phyloP scores from a whole-genome alignment of 2,888 invertebrate genomes.

The Phaedon cochleariae region DNA sequence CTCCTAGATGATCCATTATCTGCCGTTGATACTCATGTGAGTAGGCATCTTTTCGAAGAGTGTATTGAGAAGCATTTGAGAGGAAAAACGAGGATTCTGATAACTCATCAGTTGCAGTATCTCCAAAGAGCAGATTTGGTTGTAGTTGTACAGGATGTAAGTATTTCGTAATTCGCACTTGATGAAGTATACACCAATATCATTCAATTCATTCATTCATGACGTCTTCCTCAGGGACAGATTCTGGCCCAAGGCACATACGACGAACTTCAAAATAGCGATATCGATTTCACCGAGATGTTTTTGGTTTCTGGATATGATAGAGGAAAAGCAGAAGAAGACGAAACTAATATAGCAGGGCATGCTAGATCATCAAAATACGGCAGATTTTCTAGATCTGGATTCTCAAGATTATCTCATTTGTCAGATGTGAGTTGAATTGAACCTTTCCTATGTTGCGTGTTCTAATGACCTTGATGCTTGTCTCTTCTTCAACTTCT shows the following conservation, averaged over 20 bases:
- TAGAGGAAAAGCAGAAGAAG: neutral
- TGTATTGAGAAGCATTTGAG: slow-evolving; percentile 69
- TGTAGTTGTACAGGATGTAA: slow-evolving; percentile 65
- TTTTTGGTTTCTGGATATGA: neutral
- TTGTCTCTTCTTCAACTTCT: no score
- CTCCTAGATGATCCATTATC: slow-evolving; percentile 82
- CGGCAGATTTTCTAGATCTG: neutral
- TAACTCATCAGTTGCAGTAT: slow-evolving; percentile 78
- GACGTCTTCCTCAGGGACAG: slow-evolving; percentile 56
- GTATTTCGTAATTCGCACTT: no score
- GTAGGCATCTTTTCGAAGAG: slow-evolving; percentile 77
- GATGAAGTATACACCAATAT: neutral
- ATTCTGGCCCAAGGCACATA: slow-evolving; percentile 6
- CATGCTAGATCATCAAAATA: neutral
- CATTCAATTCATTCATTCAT: neutral
- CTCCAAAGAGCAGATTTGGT: slow-evolving; percentile 66
- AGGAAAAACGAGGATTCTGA: slow-evolving; percentile 70
- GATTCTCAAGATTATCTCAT: no score
- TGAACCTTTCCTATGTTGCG: no score
- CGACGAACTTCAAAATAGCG: slow-evolving; percentile 1
- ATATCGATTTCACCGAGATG: slow-evolving; percentile 1
- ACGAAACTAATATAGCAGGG: neutral
- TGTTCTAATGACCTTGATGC: no score
- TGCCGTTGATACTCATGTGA: slow-evolving; percentile 82
- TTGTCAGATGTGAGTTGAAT: no score